Base-by-base conservation (phyloP, 2,888 invertebrate genomes). In the Trissolcus brochymenae region DNA sequence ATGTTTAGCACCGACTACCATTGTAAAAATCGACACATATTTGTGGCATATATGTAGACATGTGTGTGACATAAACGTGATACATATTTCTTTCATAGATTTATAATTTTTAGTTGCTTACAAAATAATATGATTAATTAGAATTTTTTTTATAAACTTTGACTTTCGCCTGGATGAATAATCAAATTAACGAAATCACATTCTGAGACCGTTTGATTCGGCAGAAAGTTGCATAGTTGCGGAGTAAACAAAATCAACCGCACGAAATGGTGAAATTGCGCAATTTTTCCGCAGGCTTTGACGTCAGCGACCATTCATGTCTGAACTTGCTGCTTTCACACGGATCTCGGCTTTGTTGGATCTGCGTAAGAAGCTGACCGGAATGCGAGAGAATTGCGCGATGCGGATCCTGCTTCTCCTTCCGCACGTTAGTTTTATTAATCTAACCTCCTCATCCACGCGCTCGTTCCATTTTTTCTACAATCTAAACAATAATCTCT, bases 241-340 rank as follows among this genome's bases (percentile, higher is more conserved):
- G 78, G 71, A 76, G 51, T 49, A 61, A 72, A 72, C 82, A 78
- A 82, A 82, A 80, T 80, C 79, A 79, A 73, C 76, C 70, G 74
- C 65, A 56, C 41, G 74, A 78, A 81, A 78, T 80, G 84, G 86
- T 85, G 85, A 87, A 87, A 87, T 88, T 88, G 88, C 87, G 87
- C 87, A 88, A 87, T 88, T 87, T 87, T 87, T 87, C 84, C 83
- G 79, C 77, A 79, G 68, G 76, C 83, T 82, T 87, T 88, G 88
- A 88, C 88, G 88, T 88, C 88, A 88, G 82, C 82, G 73, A 66
- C 84, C 86, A 86, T 87, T 86, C 86, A 85, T 83, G 84, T 82
- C 81, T 78, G 80, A 78, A 70, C 74, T 79, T 76, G 76, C 83
- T 49, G 87, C 88, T 88, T 88, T 88, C 88, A 87, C 88, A 83